Base-by-base conservation (phyloP, 2,113 vertebrate species). In the Galbula dea region DNA sequence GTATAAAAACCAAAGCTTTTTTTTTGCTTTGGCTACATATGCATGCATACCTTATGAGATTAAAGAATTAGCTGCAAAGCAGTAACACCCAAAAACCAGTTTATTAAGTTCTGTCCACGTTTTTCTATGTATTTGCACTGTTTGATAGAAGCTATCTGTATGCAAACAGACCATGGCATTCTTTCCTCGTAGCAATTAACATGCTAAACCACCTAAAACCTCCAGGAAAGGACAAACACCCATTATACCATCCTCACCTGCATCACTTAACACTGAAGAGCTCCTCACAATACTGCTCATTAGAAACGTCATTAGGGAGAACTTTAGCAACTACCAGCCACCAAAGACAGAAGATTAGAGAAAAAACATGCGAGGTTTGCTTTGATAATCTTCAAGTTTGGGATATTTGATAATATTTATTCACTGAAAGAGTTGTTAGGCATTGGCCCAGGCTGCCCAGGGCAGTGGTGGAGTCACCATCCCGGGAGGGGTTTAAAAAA, bases 271-370 rank as follows among this genome's bases (percentile, higher is more conserved):
- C n/a, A 7, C 43, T 2, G 20, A 55, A 18, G 13, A 3, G 2
- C n/a, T 21, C 37, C 13, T 4, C 41, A 41, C 0, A 10, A 11
- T 2, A 37, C 4, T 4, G 2, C 55, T 21, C n/a, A 1, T 13
- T 5, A 6, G 1, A 48, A 23, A 13, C 0, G 10, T 0, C 10
- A 5, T 10, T 4, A 67, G 32, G 0, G 11, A 39, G 18, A 48
- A 12, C 22, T 8, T 29, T 0, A 32, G 34, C 23, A 21, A 24
- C 21, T 19, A 5, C 5, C 37, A 29, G n/a, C 46, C 41, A 16
- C 23, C 6, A 4, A 8, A 27, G 21, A 1, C 12, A 3, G 0
- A 4, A 11, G 12, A 49, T 16, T 1, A 27, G 4, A 12, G n/a
- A 52, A 3, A 17, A 57, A 51, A 2, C 15, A 5, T 10, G 37